Evolutionary conservation across 1,140 invertebrate species (phyloP), one percentile per base, ranked within the genome.

Genomic region (Trichomalopsis sarcophagae): DNA sequence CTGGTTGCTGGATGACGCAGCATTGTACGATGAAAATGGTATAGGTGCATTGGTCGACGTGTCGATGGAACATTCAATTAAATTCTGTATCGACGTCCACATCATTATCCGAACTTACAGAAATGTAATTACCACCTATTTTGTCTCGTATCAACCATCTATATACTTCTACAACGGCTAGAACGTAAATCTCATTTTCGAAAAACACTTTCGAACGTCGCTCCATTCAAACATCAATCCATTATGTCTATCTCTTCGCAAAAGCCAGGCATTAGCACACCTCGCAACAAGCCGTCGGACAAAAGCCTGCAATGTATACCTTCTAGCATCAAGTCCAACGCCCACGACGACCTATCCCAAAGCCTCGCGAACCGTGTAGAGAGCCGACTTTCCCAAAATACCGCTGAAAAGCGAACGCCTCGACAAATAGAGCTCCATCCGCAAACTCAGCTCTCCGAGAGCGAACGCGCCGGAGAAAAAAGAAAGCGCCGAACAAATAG

Each of bases 321-420:
- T 27, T 6, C 33, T 36, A 36, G 33, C 33, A 36, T 36, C 33
- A 36, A 36, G 14, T 62, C 55, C 55, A 50, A 50, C 11, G 13
- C 13, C 47, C 3, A 50, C 47, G 47, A 17, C 47, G 13, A 50
- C 47, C 47, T 50, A 50, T 50, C 47, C 55, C 14, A 14, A 62
- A 17, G 55, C 55, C 55, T 62, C 55, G 55, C 17, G 55, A 21
- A 62, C 55, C 55, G 55, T 21, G 17, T 21, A 62, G 17, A 62
- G 17, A 21, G 27, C 23, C 10, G 62, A 83, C 82, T 83, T 83
- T 69, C 82, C 69, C 55, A 77, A 77, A 77, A 83, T 69, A 50
- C 23, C 50, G 21, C 55, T 83, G 55, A 77, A 55, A 44, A 44
- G 40, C 55, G 68, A 71, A 71, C 68, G 68, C 68, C 17, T 77